Conservation (phyloP, 2,113 vertebrate genomes). For the Litocranius walleri region DNA sequence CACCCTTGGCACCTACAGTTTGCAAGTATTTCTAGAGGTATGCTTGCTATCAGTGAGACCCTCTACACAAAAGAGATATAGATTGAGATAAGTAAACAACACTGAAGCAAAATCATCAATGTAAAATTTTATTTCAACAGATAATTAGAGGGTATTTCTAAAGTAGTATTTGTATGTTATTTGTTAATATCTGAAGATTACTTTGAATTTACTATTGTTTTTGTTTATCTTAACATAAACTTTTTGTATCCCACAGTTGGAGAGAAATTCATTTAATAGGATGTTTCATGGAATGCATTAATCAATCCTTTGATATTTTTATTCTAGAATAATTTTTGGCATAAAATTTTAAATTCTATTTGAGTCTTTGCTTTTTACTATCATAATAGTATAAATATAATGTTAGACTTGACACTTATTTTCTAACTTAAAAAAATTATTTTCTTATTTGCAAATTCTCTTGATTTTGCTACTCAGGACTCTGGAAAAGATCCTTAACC, state of each 20-base stretch:
- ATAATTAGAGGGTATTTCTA: neutral
- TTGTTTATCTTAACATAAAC: neutral
- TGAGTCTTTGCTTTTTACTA: neutral
- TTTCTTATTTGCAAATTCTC: neutral
- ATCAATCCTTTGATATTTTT: neutral
- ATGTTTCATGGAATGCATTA: neutral
- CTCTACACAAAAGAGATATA: neutral
- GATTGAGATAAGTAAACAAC: neutral
- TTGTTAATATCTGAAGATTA: neutral
- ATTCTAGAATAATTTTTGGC: neutral
- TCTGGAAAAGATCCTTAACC: neutral
- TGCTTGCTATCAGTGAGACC: neutral
- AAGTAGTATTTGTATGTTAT: neutral
- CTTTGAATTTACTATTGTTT: neutral
- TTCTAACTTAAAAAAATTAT: neutral
- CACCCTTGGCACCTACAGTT: neutral
- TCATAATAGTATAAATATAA: neutral
- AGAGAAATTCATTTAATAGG: neutral
- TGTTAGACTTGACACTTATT: neutral
- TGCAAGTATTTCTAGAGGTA: neutral
- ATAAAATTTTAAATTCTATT: neutral
- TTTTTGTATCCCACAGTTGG: neutral
- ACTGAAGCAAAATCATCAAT: neutral
- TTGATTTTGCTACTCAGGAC: neutral
- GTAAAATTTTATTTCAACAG: constrained; percentile 28